Evolutionary conservation across 2,888 invertebrate species (phyloP).

Genomic region (Isoperla grammatica): DNA sequence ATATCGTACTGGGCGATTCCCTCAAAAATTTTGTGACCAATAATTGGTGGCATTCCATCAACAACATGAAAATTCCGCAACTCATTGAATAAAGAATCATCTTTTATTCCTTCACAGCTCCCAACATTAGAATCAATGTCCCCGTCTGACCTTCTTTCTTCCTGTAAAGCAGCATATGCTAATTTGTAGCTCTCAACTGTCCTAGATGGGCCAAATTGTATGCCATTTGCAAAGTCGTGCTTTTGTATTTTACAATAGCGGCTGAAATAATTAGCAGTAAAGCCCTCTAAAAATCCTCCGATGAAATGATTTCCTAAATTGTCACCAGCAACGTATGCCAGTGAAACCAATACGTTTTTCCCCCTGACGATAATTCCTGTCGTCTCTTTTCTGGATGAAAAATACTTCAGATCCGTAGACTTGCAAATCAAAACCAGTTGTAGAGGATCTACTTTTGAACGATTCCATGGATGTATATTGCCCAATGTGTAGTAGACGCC

Average conservation of each 20-base stretch:
- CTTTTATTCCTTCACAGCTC: constrained; percentile 3
- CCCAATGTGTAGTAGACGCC: constrained; percentile 8
- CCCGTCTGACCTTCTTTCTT: not conserved
- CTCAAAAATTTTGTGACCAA: constrained; percentile 19
- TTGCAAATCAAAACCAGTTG: constrained; percentile 13
- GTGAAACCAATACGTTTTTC: too few species aligned
- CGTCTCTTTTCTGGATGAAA: not conserved
- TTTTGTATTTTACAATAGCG: constrained; percentile 5
- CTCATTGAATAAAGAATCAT: constrained; percentile 9
- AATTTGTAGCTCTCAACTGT: not conserved
- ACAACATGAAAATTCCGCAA: not conserved
- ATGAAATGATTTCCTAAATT: too few species aligned
- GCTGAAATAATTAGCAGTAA: constrained; percentile 14
- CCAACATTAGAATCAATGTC: not conserved
- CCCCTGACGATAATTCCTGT: too few species aligned
- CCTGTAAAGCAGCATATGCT: not conserved
- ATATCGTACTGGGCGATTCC: too few species aligned
- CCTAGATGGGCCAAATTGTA: not conserved
- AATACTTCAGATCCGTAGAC: constrained; percentile 3
- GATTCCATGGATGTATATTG: not conserved
- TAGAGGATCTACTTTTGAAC: constrained; percentile 9
- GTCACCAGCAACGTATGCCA: too few species aligned
- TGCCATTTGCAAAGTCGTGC: not conserved
- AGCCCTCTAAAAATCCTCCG: constrained; percentile 18
- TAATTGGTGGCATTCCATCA: constrained; percentile 10